These are phyloP conservation scores for Anneissia japonica DNA, from an alignment of 35 echinoderm and acorn worm genomes.

Conservation along the genomic window DNA sequence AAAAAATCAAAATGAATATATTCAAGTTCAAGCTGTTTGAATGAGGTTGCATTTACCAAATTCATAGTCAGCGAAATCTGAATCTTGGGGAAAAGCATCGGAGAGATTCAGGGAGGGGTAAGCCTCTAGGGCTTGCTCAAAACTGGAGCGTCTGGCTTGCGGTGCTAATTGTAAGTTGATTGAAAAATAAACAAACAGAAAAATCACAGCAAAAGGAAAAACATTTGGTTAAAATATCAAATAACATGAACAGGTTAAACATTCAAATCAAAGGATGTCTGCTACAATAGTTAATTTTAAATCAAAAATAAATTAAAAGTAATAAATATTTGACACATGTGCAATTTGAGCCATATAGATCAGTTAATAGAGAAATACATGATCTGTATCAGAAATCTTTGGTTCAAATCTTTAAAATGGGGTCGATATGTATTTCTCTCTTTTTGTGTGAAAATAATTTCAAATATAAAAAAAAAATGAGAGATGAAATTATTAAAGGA, in stretches of 20 bases:
- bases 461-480: no score
- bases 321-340: no score
- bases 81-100: not conserved
- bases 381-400: no score
- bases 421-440: no score
- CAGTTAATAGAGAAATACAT: no score
- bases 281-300: no score
- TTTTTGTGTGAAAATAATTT: no score
- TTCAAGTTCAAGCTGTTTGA: not conserved
- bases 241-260: not conserved
- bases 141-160: not conserved
- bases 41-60: not conserved
- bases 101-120: not conserved
- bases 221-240: not conserved
- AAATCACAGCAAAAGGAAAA: not conserved
- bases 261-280: no score
- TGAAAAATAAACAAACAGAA: not conserved
- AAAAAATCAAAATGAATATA: not conserved
- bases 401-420: no score
- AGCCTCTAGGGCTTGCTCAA: not conserved
- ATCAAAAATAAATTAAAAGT: no score
- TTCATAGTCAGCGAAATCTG: not conserved
- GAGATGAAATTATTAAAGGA: no score
- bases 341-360: no score
- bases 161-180: not conserved